Base-by-base conservation (phyloP, 1,140 invertebrate genomes). In the Campoletis sonorensis region DNA sequence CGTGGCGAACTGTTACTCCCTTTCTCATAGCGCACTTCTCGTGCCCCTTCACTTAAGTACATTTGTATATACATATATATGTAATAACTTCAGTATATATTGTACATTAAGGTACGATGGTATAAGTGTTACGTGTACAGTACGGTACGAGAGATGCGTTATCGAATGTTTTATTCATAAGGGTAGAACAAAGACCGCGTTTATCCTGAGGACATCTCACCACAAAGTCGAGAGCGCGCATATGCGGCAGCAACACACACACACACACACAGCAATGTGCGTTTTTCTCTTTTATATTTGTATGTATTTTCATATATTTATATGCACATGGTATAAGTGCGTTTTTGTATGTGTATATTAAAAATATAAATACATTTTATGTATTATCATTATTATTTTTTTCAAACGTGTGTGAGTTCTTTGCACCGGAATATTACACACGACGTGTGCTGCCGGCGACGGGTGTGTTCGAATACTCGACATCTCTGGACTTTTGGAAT, bases 101-200 rank as follows among this genome's bases (percentile, higher is more conserved):
- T 4, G 16, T 21, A 45, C 11, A 58, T 27, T 51, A 18, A 58
- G 23, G 72, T 58, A 67, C 23, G 26, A 23, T 67, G 10, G 37
- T 76, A 51, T 45, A n/a, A 58, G 72, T 58, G 72, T 76, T 76
- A 58, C 72, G 40, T 71, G 15, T 15, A 18, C 40, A 33, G 72
- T 76, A 58, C 72, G 72, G 49, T 76, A 82, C 75, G 21, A 70
- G 84, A 91, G 90, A 91, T 91, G 88, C 88, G 87, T 90, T 91
- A 91, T 92, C 91, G 90, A 91, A 92, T 92, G 90, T 91, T 91
- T 92, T 91, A 92, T 92, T 92, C 90, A 91, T 91, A 88, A 91
- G 88, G 77, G 82, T 84, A 87, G 88, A 91, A 92, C 90, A 92
- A 91, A 91, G 90, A 88, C 89, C 85, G 89, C 85, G 86, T 87